Evolutionary conservation across 2,113 vertebrate species (phyloP), one percentile per base, ranked within the genome.

Genomic region (Melanotaenia duboulayi): DNA sequence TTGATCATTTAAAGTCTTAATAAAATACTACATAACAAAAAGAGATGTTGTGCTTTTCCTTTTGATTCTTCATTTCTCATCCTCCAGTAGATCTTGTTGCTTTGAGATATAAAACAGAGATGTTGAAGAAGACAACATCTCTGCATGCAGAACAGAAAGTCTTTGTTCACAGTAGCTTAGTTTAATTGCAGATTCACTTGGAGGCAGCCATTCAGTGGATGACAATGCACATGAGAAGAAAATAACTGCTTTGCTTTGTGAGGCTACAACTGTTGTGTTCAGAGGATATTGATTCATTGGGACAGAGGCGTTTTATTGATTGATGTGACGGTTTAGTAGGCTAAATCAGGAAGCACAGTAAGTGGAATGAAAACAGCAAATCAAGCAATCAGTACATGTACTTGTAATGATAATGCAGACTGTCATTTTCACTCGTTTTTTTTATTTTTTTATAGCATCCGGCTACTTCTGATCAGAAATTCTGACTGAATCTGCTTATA

Each of bases 291-390:
- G 50, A 28, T 32, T 76, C 23, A 49, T 39, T 16, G 5, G 48
- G 11, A 22, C 49, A 10, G 7, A 1, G 4, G 39, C 19, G 11
- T 14, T 63, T 32, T 11, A 76, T 48, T 49, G 74, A 17, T 42
- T 10, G 25, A 13, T 49, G 50, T 55, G 25, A 54, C 20, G 16
- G 19, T 65, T 32, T 51, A 28, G 23, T 32, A 52, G 24, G 22
- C 58, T 48, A 24, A 35, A 35, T 44, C 57, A 23, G 24, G 49
- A 20, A 49, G 11, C 44, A 65, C 63, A 40, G 35, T 37, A 44
- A 49, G 20, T 16, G 57, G 56, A 70, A 59, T 50, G 23, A 40
- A 23, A 65, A 48, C 32, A 58, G 37, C 55, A 73, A 65, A 57
- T 49, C 40, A 39, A 17, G 22, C n/a, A 22, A 65, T 16, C 44